Base-by-base conservation (phyloP, 2,113 vertebrate genomes). In the Fregetta grallaria region DNA sequence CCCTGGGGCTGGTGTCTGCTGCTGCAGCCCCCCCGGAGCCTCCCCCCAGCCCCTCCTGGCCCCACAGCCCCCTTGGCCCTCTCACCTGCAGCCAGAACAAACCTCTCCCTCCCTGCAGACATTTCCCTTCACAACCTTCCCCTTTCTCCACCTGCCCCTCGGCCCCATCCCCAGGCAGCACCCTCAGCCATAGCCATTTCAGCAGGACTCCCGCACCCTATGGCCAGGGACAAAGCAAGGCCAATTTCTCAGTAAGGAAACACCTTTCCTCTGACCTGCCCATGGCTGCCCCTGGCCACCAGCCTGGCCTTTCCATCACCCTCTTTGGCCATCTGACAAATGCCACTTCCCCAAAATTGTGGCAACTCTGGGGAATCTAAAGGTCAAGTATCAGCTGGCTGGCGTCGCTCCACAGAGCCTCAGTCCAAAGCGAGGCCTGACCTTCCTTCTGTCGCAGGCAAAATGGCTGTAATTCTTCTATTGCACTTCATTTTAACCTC, bases 371-470 rank as follows among this genome's bases (percentile, higher is more conserved):
- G 73, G 90, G 97, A 97, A 96, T 95, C 93, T 97, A 97, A 97
- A 98, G 96, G 91, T 97, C 86, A 97, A 96, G 82, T 94, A 90
- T 98, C 96, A 98, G 96, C 97, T 98, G 97, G 92, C 95, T 44
- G 89, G 76, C 58, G 0, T 56, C 47, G 5, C 72, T 97, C 95
- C 90, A 86, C 21, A 88, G 93, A 97, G 42, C 88, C 92, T 93
- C 94, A 72, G 94, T 84, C 86, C 47, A 36, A 93, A 85, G 86
- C 0, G 3, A 86, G 90, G 86, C 83, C 92, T 88, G 97, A 92
- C 88, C 92, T 97, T 93, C 72, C 88, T 63, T 88, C 81, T 89
- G 22, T 89, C 3, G 1, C 23, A n/a, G 59, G 30, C 65, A 76
- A 91, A 94, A 89, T 66, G 34, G 36, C 34, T 62, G 10, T 36